Percentiles rank a stretch among this genome's conserved stretches.
Conservation (phyloP, 2,113 vertebrate genomes). For the Patagioenas fasciata region DNA sequence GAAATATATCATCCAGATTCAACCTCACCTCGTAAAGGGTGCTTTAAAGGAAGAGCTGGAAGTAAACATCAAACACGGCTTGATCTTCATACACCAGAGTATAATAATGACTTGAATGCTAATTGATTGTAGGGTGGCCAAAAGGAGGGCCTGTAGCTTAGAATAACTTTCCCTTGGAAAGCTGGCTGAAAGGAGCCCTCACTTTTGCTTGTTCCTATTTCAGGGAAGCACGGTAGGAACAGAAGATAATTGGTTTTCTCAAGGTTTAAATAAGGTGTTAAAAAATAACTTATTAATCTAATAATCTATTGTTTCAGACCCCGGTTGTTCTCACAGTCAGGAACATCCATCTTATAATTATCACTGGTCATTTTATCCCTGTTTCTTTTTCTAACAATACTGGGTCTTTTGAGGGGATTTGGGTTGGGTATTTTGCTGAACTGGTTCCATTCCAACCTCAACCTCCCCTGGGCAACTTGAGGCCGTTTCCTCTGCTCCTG, state of each 20-base stretch:
- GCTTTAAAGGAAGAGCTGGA: not conserved
- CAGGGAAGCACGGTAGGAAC: not conserved
- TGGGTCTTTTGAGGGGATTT: fast-evolving
- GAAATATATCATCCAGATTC: not conserved
- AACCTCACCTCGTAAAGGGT: not conserved
- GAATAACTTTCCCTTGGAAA: not conserved
- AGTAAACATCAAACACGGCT: not conserved
- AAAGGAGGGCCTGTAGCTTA: not conserved
- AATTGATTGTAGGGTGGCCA: not conserved
- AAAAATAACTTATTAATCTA: not conserved
- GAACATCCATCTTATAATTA: not conserved
- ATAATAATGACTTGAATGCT: not conserved
- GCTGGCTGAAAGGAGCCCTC: not conserved
- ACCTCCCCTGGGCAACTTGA: no score
- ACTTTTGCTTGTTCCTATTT: not conserved
- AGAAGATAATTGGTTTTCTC: not conserved
- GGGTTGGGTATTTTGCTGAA: no score
- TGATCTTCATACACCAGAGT: not conserved
- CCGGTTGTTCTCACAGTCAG: not conserved
- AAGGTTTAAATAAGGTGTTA: not conserved
- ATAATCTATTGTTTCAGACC: not conserved
- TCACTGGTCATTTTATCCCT: not conserved
- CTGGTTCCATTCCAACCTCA: no score
- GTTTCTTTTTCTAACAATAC: not conserved
- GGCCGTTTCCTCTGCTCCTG: no score